A percentile compares a stretch with the other conserved stretches of the same genome.
Conservation (phyloP, 2,797 vertebrate genomes). For the Simalia tracyae region DNA sequence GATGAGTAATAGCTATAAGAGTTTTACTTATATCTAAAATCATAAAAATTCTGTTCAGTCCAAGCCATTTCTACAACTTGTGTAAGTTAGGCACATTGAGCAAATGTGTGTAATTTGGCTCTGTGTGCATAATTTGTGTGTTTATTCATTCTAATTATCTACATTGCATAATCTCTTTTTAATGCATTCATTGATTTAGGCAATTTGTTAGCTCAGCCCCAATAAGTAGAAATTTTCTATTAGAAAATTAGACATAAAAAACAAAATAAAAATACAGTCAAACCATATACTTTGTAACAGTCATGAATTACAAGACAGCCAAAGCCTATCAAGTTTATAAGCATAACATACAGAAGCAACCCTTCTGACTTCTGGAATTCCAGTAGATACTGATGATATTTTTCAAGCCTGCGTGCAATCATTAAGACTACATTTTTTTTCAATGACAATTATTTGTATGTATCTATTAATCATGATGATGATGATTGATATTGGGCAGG, state of each 20-base stretch:
- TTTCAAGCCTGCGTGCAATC: background rate
- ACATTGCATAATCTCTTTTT: background rate
- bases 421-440: background rate
- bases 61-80: background rate
- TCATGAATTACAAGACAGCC: too few species aligned
- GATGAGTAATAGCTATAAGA: background rate
- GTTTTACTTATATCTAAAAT: background rate
- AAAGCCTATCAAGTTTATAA: too few species aligned
- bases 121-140: background rate
- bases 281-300: too few species aligned
- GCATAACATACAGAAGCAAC: too few species aligned
- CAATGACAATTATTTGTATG: background rate
- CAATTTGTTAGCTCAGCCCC: background rate
- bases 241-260: too few species aligned
- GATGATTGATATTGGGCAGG: background rate
- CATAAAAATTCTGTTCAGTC: background rate
- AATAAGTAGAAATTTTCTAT: too few species aligned
- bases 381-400: background rate
- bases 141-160: background rate
- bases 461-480: background rate
- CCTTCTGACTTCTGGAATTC: background rate
- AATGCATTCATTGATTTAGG: background rate
- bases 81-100: background rate
- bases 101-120: background rate
- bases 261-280: too few species aligned